Evolutionary conservation across 2,888 invertebrate species (phyloP).

Genomic region (Sinotaia quadrata): DNA sequence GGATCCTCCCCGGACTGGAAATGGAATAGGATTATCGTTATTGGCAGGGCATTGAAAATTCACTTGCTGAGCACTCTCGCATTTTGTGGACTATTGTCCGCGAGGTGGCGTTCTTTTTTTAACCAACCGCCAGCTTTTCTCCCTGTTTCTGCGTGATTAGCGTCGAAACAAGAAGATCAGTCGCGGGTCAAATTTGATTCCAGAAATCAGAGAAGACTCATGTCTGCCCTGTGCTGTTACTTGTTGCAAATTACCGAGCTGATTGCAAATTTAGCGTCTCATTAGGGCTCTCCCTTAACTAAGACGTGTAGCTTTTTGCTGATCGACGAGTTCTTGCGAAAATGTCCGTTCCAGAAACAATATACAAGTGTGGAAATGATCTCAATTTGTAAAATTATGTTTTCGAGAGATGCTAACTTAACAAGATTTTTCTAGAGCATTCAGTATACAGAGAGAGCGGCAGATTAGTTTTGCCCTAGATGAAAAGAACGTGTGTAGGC

Average conservation of each 20-base stretch:
- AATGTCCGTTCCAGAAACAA: constrained; percentile 1
- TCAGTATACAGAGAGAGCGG: too few species aligned
- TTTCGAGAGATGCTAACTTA: too few species aligned
- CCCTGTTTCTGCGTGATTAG: constrained; percentile 16
- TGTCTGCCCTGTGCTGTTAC: constrained; percentile 23
- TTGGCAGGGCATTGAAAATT: constrained; percentile 16
- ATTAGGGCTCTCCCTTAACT: not conserved
- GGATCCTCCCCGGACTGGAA: constrained; percentile 9
- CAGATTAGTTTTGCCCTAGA: too few species aligned
- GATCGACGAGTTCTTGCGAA: constrained; percentile 1
- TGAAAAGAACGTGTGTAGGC: too few species aligned
- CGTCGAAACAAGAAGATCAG: constrained; percentile 25
- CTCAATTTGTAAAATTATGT: too few species aligned
- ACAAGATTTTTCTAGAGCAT: too few species aligned
- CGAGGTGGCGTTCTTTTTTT: too few species aligned
- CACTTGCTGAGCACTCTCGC: too few species aligned
- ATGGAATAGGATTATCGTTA: constrained; percentile 25
- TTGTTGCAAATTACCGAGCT: constrained; percentile 11
- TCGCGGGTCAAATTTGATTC: constrained; percentile 25
- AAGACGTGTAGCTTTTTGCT: constrained; percentile 23
- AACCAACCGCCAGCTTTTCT: not conserved
- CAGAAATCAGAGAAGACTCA: constrained; percentile 20
- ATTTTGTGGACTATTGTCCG: not conserved
- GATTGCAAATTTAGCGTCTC: constrained; percentile 25
- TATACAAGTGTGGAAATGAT: constrained; percentile 5